Evolutionary conservation across 2,888 invertebrate species (phyloP).

Genomic region (Graphium colonna): DNA sequence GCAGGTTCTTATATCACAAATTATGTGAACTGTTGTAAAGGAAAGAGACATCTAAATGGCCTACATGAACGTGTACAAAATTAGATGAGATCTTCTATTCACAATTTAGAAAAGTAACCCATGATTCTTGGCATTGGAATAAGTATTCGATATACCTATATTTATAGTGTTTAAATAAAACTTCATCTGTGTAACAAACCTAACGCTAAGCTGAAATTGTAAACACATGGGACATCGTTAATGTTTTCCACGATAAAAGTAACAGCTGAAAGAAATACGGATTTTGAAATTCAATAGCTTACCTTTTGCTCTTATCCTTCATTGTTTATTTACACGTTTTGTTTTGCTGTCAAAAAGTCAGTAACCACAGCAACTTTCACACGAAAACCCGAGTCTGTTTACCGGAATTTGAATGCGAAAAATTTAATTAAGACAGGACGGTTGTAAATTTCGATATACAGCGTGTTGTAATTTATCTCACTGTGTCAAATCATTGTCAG

Average conservation of each 20-base stretch:
- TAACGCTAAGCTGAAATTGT: neutral
- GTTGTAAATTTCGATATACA: neutral
- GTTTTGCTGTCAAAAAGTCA: neutral
- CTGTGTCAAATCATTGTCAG: constrained; percentile 15
- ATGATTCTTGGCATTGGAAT: too few species aligned
- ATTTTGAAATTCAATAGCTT: constrained; percentile 7
- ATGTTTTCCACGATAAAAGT: neutral
- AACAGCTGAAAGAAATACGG: neutral
- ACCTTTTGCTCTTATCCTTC: constrained; percentile 22
- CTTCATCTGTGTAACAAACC: neutral
- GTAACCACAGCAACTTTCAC: constrained; percentile 8
- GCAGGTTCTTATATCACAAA: too few species aligned
- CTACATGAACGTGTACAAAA: too few species aligned
- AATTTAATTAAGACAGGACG: neutral
- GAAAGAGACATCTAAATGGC: too few species aligned
- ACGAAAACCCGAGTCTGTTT: neutral
- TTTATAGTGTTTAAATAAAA: too few species aligned
- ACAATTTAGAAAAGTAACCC: too few species aligned
- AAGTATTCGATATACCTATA: too few species aligned
- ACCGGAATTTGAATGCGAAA: constrained; percentile 2
- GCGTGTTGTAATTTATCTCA: neutral
- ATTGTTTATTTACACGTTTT: constrained; percentile 14
- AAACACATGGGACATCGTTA: too few species aligned
- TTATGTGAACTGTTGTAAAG: too few species aligned
- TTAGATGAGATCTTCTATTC: too few species aligned